Base-by-base conservation (phyloP, 1,140 invertebrate species). In the Brachionus manjavacas region DNA sequence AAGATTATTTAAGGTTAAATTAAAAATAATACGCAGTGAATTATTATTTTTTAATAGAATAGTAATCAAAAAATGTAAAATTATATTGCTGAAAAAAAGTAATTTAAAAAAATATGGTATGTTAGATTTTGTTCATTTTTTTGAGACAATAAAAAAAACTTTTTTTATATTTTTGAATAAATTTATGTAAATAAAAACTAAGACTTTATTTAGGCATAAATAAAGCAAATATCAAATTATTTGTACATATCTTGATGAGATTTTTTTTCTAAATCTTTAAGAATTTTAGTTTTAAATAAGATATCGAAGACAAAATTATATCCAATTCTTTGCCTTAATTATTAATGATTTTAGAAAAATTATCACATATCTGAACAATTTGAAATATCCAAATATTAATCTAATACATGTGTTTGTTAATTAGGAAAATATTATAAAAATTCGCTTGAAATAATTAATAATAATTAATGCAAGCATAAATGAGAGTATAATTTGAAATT, bases 391-490 rank as follows among this genome's bases (percentile, higher is more conserved):
- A 20, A 20, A 60, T 60, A 60, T 60, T 60, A 60, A 60, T 60
- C 52, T 60, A 60, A 60, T 60, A 60, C 52, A 60, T 68, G 66
- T 68, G 66, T 68, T 68, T 68, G 31, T 68, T 68, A 68, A 68
- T 68, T 68, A 39, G 31, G 14, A 68, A 68, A 68, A 68, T 68
- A 68, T 68, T 68, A 68, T 68, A 31, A 68, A 68, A 68, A 28
- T 68, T 68, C 6, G 25, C 66, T 68, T 31, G 31, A 68, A 68
- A 68, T 28, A n/a, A 68, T 68, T 68, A 68, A 68, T 68, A 68
- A 68, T 31, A 68, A 68, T 31, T 35, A 68, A 68, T 68, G 66
- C 66, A 39, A 68, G 66, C 66, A 68, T 68, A 68, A 68, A 68
- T 8, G 7, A 68, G 66, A 35, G n/a, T 68, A 31, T 31, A 68